Conservation (phyloP, 1,140 invertebrate species). For the Globodera ellingtonae region DNA sequence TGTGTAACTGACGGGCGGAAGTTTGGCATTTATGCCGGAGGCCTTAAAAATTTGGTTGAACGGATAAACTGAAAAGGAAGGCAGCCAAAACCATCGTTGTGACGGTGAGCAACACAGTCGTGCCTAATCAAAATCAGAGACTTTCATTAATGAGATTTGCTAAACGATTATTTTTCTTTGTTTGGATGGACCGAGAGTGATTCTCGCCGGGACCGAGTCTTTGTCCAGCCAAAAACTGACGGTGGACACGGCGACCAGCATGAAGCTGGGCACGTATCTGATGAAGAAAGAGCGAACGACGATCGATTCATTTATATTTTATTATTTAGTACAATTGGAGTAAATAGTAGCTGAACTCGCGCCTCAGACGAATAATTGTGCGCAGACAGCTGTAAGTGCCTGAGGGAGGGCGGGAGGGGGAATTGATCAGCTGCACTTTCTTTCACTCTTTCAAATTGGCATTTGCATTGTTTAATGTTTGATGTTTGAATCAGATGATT, state of each 20-base stretch:
- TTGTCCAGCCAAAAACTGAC: constrained; percentile 96
- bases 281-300: neutral
- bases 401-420: constrained; percentile 25
- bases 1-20: constrained; percentile 93
- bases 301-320: neutral
- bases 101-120: constrained; percentile 49
- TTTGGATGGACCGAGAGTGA: constrained; percentile 84
- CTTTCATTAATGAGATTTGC: neutral
- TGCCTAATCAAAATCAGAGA: constrained; percentile 31
- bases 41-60: constrained; percentile 44
- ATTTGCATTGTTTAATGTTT: neutral
- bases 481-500: too few species aligned
- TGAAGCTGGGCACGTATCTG: constrained; percentile 65
- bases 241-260: constrained; percentile 88
- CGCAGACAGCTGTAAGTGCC: constrained; percentile 63
- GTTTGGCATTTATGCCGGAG: constrained; percentile 85
- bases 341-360: constrained; percentile 68
- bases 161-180: constrained; percentile 69
- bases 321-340: constrained; percentile 65
- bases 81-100: constrained; percentile 45
- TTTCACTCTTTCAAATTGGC: constrained; percentile 6
- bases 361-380: constrained; percentile 63
- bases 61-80: constrained; percentile 7
- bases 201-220: constrained; percentile 83
- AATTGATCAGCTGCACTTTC: too few species aligned